Base-by-base conservation (phyloP, 2,113 vertebrate genomes). In the Elgaria multicarinata region DNA sequence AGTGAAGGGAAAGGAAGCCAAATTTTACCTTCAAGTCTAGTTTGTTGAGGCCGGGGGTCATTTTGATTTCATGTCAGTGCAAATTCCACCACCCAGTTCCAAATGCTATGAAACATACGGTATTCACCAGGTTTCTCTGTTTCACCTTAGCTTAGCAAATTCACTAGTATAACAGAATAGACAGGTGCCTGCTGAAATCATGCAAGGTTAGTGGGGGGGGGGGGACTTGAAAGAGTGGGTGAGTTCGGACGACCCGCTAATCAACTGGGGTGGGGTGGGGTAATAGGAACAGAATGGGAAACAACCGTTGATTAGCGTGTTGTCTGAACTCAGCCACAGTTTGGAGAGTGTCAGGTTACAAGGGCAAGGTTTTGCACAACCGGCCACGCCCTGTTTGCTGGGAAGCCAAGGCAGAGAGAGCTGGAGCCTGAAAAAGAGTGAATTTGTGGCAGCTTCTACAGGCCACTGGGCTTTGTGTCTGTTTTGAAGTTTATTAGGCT, bases 11-110 rank as follows among this genome's bases (percentile, higher is more conserved):
- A 89, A 89, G 26, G 77, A 85, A 84, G 78, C 16, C 72, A 78
- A 26, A 77, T 85, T 72, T 85, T 93, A 14, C 89, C 22, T 74
- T 90, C 86, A 91, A 44, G 67, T 80, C 69, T 91, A 50, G 13
- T 26, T 42, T 44, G 77, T 85, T 31, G 31, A 86, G 18, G 62
- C 87, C 44, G 5, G 39, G 4, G 4, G 71, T 85, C 0, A 39
- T 89, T 93, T 72, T 88, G 82, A 83, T 87, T 46, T 89, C 31
- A 91, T 93, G 42, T 82, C 83, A 36, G 72, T 87, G 58, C 91
- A 91, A 86, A 72, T 33, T 53, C 3, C 53, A 71, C 53, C 79
- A 13, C n/a, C 64, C 39, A 79, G 26, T 55, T 85, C 44, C 76
- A 62, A 31, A 58, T 55, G 64, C 46, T 22, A 22, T 53, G 36